phyloP scores from a whole-genome alignment of 2,888 invertebrate genomes.

The Aphodius granarius region DNA sequence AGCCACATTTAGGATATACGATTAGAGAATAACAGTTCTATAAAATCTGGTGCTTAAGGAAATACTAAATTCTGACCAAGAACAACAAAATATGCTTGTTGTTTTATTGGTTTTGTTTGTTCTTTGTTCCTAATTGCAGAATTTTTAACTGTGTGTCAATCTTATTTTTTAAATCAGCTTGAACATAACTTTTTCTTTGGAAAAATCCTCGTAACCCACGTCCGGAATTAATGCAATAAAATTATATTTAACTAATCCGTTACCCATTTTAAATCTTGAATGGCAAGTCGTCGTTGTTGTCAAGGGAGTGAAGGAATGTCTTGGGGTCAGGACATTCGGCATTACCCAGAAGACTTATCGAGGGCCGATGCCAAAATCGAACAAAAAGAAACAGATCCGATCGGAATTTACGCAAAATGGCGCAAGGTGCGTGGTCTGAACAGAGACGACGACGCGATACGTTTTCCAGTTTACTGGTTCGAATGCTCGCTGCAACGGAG shows the following conservation, averaged over 20 bases:
- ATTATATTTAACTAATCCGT: background rate
- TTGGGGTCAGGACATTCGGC: background rate
- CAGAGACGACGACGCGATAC: background rate
- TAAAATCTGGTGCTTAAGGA: too few relatives aligned
- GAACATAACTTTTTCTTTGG: too few relatives aligned
- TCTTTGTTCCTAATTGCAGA: too few relatives aligned
- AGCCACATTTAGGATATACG: too few relatives aligned
- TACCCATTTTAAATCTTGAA: background rate
- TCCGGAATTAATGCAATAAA: too few relatives aligned
- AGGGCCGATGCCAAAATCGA: background rate
- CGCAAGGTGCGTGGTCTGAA: constrained; percentile 14
- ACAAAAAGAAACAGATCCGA: background rate
- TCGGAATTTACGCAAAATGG: constrained; percentile 36
- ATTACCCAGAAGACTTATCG: background rate
- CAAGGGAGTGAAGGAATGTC: background rate
- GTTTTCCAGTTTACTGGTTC: constrained; percentile 5
- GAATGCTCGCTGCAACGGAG: constrained; percentile 10
- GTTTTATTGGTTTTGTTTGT: too few relatives aligned
- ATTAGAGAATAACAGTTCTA: too few relatives aligned
- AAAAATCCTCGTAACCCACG: too few relatives aligned
- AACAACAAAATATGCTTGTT: too few relatives aligned
- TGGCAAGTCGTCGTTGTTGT: background rate
- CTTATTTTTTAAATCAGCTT: too few relatives aligned
- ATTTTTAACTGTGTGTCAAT: too few relatives aligned
- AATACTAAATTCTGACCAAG: too few relatives aligned